A percentile compares a stretch with the other conserved stretches of the same genome.
phyloP scores from a whole-genome alignment of 2,113 vertebrate species.

The Terrapene triunguis region DNA sequence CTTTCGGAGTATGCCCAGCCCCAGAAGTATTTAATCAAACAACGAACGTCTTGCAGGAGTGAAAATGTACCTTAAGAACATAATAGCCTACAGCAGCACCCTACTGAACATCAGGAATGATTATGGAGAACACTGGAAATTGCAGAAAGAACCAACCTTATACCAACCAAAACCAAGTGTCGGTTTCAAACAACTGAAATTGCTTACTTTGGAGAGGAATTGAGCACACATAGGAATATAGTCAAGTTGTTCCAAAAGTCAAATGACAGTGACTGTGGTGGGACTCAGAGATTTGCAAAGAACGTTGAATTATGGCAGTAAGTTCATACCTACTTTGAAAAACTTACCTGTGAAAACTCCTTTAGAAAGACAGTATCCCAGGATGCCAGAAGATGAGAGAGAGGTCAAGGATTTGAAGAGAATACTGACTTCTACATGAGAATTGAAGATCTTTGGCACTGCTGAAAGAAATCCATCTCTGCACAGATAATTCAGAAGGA shows the following conservation, averaged over 20 bases:
- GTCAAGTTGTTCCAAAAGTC: background rate
- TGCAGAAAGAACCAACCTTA: background rate
- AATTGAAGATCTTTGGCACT: background rate
- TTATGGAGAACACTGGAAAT: background rate
- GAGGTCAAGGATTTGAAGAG: background rate
- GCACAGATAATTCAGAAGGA: background rate
- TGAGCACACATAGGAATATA: background rate
- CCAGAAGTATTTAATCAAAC: background rate
- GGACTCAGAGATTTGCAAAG: background rate
- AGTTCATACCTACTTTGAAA: background rate
- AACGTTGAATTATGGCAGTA: background rate
- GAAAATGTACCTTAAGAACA: background rate
- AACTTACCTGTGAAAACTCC: background rate
- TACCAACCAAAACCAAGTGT: no score
- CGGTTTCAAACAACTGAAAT: background rate
- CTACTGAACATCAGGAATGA: background rate
- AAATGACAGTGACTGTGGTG: background rate
- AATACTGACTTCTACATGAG: background rate
- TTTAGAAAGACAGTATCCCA: background rate
- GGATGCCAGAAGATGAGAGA: background rate
- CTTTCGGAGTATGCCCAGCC: background rate
- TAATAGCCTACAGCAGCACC: background rate
- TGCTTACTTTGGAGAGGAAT: background rate
- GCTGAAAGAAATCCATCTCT: background rate
- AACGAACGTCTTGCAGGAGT: background rate